A percentile compares a stretch with the other conserved stretches of the same genome.
Conservation (phyloP, 2,797 vertebrate species). For the Apogon hyalosoma region DNA sequence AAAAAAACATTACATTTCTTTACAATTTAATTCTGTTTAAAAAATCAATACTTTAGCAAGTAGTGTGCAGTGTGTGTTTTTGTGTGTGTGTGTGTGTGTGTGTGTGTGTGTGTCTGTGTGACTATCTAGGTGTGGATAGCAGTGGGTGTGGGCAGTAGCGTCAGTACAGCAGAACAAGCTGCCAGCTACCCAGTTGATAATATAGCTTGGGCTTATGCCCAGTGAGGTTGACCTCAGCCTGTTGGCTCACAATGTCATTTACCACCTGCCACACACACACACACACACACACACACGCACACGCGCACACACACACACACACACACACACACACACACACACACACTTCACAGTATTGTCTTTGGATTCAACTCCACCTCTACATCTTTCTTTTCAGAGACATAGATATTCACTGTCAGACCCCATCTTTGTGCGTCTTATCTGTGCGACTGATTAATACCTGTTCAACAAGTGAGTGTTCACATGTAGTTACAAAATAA, state of each 20-base stretch:
- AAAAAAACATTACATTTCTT: constrained; percentile 51
- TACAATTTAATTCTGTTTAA: constrained; percentile 48
- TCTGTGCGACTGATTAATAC: constrained; percentile 46
- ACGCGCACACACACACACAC: constrained; percentile 46
- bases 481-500: constrained; percentile 7
- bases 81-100: constrained; percentile 21
- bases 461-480: constrained; percentile 56
- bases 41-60: constrained; percentile 59
- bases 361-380: constrained; percentile 29
- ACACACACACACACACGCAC: constrained; percentile 41
- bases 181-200: constrained; percentile 72
- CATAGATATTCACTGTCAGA: constrained; percentile 14
- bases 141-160: constrained; percentile 57
- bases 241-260: constrained; percentile 80
- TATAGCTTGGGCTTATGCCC: constrained; percentile 75
- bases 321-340: constrained; percentile 45
- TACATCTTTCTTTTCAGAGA: constrained; percentile 22
- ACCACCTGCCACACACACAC: constrained; percentile 60
- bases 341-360: constrained; percentile 24
- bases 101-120: constrained; percentile 32
- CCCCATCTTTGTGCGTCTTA: constrained; percentile 49
- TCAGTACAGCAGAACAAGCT: constrained; percentile 64
- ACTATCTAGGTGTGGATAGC: constrained; percentile 33
- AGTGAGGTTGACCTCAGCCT: constrained; percentile 79
- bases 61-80: constrained; percentile 35